Conservation (phyloP, 1,140 invertebrate genomes). For the Stegodyphus mimosarum region DNA sequence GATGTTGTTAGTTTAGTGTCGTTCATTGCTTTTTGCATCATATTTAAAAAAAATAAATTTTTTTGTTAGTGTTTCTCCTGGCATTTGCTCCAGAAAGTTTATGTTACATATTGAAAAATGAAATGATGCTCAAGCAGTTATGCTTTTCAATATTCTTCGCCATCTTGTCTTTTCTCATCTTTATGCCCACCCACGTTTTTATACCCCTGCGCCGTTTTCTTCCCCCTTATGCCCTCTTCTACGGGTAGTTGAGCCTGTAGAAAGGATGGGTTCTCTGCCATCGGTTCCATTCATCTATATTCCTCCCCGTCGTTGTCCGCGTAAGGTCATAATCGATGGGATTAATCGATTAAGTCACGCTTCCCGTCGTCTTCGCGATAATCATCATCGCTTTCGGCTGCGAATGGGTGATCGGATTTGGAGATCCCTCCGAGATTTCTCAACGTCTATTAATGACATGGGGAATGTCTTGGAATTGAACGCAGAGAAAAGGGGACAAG, state of each 20-base stretch:
- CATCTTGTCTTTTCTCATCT: neutral
- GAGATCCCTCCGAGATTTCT: too few species aligned
- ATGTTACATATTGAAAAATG: too few species aligned
- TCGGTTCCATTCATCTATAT: neutral
- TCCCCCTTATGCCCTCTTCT: neutral
- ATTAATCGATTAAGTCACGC: slow-evolving; percentile 58
- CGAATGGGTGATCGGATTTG: too few species aligned
- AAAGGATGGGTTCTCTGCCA: neutral
- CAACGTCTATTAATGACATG: too few species aligned
- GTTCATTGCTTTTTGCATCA: too few species aligned
- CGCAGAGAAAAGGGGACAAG: too few species aligned
- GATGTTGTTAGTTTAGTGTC: too few species aligned
- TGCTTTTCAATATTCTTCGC: neutral
- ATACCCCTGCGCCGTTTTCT: neutral
- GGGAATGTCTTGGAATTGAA: too few species aligned
- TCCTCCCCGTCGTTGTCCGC: neutral
- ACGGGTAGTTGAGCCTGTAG: neutral
- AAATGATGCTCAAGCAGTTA: too few species aligned
- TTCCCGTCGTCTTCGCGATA: slow-evolving; percentile 21
- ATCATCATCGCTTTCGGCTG: slow-evolving; percentile 40
- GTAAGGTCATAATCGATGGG: slow-evolving; percentile 52
- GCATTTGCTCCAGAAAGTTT: too few species aligned
- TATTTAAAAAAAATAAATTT: too few species aligned
- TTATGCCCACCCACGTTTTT: neutral
- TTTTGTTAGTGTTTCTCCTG: too few species aligned